Evolutionary conservation across 2,797 vertebrate genomes (phyloP).

Genomic region (Catharus ustulatus): DNA sequence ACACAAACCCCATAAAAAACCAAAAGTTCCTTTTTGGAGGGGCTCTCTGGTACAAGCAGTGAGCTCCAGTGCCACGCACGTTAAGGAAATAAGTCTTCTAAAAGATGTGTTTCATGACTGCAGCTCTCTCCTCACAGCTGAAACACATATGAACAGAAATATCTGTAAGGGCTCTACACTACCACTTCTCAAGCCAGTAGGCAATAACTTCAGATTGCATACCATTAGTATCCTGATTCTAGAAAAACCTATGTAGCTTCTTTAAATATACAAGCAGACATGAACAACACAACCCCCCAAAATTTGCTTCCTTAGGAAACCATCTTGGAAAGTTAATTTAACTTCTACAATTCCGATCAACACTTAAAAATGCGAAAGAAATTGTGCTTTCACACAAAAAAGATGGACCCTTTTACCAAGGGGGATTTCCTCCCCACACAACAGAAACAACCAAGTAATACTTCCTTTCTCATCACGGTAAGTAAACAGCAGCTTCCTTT

Average conservation of each 20-base stretch:
- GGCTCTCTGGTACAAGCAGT: not conserved
- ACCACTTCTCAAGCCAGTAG: not conserved
- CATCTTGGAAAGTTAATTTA: not conserved
- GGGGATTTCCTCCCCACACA: not conserved
- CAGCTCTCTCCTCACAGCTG: not conserved
- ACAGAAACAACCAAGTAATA: not conserved
- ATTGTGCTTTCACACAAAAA: not conserved
- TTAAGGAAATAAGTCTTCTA: not conserved
- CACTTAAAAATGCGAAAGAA: not conserved
- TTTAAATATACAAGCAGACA: not conserved
- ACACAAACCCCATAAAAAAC: not conserved
- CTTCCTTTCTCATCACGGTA: not conserved
- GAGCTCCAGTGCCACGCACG: not conserved
- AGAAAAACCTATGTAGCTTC: not conserved
- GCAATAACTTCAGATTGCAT: not conserved
- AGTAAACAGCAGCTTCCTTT: not conserved
- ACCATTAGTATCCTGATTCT: not conserved
- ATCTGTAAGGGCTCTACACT: not conserved
- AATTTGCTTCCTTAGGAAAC: not conserved
- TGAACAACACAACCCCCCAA: not conserved
- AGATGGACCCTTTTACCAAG: not conserved
- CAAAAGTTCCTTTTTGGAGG: not conserved
- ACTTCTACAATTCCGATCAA: not conserved
- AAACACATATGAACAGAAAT: not conserved
- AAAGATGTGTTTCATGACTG: fast-evolving